These are phyloP conservation scores for Dasyurus viverrinus DNA, from an alignment of 2,113 vertebrate genomes.

Conservation along the genomic window DNA sequence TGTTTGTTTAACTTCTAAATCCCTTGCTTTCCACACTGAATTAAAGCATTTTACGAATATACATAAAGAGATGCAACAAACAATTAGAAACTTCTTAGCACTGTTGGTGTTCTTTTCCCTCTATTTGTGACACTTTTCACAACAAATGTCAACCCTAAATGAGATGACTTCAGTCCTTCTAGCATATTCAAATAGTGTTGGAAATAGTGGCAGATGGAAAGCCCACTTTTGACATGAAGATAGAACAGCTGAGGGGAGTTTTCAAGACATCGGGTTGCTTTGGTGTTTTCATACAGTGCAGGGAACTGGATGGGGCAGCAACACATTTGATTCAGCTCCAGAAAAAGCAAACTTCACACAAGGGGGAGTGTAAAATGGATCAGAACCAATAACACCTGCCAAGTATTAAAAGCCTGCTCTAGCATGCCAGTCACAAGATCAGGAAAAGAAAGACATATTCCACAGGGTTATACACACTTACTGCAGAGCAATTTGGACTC, in stretches of 20 bases:
- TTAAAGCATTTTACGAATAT: background rate
- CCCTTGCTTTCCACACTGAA: background rate
- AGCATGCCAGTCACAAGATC: background rate
- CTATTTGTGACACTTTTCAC: conserved; percentile 17
- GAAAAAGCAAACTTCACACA: conserved; percentile 30
- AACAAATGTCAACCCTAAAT: conserved; percentile 20
- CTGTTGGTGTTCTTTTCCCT: background rate
- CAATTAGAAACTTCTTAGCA: background rate
- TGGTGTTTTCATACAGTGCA: conserved; percentile 41
- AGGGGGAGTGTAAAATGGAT: conserved; percentile 49
- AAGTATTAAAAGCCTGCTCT: background rate
- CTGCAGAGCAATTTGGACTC: background rate
- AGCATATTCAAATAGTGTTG: background rate
- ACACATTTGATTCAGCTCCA: conserved; percentile 36
- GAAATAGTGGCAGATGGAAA: background rate
- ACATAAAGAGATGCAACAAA: background rate
- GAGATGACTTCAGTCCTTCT: background rate
- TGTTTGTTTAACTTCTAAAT: background rate
- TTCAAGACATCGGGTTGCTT: background rate
- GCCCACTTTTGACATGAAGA: conserved; percentile 45
- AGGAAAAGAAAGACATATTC: background rate
- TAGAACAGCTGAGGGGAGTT: conserved; percentile 4
- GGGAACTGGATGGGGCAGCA: background rate
- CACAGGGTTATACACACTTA: background rate
- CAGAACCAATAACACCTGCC: conserved; percentile 16